These are phyloP conservation scores for Amphipyra tragopoginis DNA, from an alignment of 2,888 invertebrate genomes.

Conservation along the genomic window DNA sequence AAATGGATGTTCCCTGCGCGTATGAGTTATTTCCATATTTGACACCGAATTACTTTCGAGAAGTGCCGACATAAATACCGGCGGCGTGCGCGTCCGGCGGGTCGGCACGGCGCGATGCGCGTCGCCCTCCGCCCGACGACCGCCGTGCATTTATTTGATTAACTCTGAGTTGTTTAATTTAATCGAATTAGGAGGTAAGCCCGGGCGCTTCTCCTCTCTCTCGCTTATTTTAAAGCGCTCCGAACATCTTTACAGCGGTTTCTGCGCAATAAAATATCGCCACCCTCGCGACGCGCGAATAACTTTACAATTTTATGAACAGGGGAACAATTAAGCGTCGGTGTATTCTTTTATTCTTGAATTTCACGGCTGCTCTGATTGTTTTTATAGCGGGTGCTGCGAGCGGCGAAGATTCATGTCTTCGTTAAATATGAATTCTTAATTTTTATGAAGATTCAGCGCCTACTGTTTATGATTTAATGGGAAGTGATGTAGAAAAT, in stretches of 20 bases:
- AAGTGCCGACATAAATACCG: conserved; percentile 89
- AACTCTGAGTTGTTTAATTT: conserved; percentile 90
- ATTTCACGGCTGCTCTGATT: conserved; percentile 84
- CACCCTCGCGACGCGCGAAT: conserved; percentile 84
- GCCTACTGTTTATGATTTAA: conserved; percentile 79
- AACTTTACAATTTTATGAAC: conserved; percentile 90
- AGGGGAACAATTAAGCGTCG: conserved; percentile 88
- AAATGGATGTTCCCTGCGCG: conserved; percentile 87
- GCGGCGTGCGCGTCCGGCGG: conserved; percentile 67
- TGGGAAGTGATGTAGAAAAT: conserved; percentile 56
- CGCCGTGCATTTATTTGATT: conserved; percentile 90
- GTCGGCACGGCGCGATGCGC: conserved; percentile 50
- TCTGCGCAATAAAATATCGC: conserved; percentile 88
- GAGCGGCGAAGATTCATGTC: conserved; percentile 81
- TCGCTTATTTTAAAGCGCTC: conserved; percentile 88
- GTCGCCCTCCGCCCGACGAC: conserved; percentile 70
- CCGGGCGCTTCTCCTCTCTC: conserved; percentile 70
- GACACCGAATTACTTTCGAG: conserved; percentile 90
- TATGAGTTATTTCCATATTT: conserved; percentile 90
- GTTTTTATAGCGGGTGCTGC: conserved; percentile 80
- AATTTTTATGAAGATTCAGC: conserved; percentile 86
- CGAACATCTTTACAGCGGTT: conserved; percentile 90
- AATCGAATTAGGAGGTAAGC: conserved; percentile 89
- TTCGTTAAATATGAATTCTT: conserved; percentile 87
- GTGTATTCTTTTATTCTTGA: conserved; percentile 85